phyloP scores from a whole-genome alignment of 2,113 vertebrate species.

The Anoura caudifer region DNA sequence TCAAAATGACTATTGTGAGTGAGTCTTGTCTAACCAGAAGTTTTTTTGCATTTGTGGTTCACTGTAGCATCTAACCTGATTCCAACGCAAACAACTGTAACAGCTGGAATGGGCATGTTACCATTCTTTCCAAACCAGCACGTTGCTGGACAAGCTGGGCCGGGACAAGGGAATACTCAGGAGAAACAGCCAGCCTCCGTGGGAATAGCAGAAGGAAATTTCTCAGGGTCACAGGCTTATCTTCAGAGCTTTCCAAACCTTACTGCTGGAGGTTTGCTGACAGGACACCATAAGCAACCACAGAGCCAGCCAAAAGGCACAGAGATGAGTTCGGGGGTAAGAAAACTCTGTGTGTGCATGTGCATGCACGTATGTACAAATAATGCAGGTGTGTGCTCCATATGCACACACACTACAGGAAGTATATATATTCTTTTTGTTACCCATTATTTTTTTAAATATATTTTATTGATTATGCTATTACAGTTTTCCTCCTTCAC shows the following conservation, averaged over 20 bases:
- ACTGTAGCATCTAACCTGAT: constrained; percentile 80
- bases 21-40: constrained; percentile 16
- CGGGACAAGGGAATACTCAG: constrained; percentile 73
- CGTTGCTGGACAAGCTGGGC: constrained; percentile 63
- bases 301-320: constrained; percentile 71
- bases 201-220: constrained; percentile 68
- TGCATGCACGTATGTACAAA: too few species aligned
- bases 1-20: background rate
- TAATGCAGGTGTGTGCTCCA: background rate
- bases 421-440: background rate
- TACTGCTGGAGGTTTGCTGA: constrained; percentile 75
- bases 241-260: constrained; percentile 81
- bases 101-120: constrained; percentile 83
- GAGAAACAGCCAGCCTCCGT: constrained; percentile 82
- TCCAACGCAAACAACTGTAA: constrained; percentile 73
- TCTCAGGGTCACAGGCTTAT: constrained; percentile 80
- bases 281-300: constrained; percentile 67
- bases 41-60: constrained; percentile 74
- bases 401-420: background rate
- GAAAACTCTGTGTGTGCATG: background rate
- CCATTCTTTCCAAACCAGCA: constrained; percentile 86
- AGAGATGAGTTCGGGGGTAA: constrained; percentile 82
- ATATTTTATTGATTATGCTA: too few species aligned
- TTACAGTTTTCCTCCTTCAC: too few species aligned
- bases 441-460: too few species aligned